Evolutionary conservation across 2,797 vertebrate genomes (phyloP).

Genomic region (Sebastes cheni): DNA sequence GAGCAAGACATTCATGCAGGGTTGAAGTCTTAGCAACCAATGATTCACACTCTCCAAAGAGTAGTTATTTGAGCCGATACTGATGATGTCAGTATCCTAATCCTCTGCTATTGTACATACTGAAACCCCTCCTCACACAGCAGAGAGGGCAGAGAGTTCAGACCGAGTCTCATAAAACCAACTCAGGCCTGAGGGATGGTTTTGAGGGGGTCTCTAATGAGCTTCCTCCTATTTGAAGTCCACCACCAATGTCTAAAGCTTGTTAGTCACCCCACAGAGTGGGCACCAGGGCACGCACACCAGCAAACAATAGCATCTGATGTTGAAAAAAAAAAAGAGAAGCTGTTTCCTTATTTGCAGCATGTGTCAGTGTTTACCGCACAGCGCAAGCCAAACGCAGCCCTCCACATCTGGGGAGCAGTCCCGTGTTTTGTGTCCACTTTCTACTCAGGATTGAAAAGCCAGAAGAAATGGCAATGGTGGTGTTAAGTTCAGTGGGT

Average conservation of each 20-base stretch:
- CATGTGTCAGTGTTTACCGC: conserved; percentile 62
- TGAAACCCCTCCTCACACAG: background rate
- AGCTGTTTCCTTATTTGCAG: conserved; percentile 42
- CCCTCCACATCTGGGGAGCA: conserved; percentile 59
- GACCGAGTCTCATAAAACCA: conserved; percentile 33
- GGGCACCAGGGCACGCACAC: conserved; percentile 14
- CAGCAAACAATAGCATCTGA: conserved; percentile 56
- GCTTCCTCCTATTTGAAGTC: conserved; percentile 64
- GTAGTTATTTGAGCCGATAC: background rate
- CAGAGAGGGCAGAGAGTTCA: background rate
- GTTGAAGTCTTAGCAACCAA: background rate
- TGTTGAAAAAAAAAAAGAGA: background rate
- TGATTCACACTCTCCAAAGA: background rate
- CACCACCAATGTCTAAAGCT: conserved; percentile 8
- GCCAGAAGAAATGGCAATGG: background rate
- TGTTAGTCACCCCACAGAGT: conserved; percentile 40
- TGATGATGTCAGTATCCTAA: background rate
- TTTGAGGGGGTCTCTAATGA: conserved; percentile 43
- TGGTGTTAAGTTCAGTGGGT: background rate
- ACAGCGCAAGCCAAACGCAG: conserved; percentile 20
- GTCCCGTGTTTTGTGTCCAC: conserved; percentile 16
- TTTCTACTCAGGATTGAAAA: background rate
- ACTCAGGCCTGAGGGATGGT: conserved; percentile 8
- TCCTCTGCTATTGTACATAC: background rate
- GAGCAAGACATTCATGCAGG: background rate